These are phyloP conservation scores for Plectropomus leopardus DNA, from an alignment of 2,113 vertebrate genomes.

Conservation along the genomic window DNA sequence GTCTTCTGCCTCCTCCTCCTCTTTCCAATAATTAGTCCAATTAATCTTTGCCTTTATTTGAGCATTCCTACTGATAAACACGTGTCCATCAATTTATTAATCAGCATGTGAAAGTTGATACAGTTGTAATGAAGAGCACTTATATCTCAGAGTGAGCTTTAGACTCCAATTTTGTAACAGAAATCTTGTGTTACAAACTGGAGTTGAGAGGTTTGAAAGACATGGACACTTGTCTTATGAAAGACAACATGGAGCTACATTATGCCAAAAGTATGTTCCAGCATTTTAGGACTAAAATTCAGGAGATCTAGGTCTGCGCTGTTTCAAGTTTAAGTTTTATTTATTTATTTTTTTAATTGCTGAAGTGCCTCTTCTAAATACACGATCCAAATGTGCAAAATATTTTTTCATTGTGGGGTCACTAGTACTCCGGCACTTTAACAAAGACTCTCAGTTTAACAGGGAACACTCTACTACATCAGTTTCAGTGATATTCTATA, in stretches of 20 bases:
- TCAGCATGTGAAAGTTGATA: not conserved
- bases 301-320: not conserved
- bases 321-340: not conserved
- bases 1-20: too few species aligned
- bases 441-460: slow-evolving; percentile 27
- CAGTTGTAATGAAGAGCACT: too few species aligned
- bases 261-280: not conserved
- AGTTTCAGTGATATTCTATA: slow-evolving; percentile 19
- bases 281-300: not conserved
- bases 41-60: not conserved
- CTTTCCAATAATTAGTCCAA: not conserved
- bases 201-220: not conserved
- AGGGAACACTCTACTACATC: slow-evolving; percentile 25
- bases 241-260: not conserved
- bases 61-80: not conserved
- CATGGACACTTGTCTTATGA: not conserved
- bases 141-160: too few species aligned
- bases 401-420: slow-evolving; percentile 3
- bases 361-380: slow-evolving; percentile 6
- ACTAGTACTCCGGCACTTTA: slow-evolving; percentile 25
- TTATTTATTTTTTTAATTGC: too few species aligned
- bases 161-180: too few species aligned
- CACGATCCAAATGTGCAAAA: slow-evolving; percentile 1
- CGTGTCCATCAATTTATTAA: not conserved
- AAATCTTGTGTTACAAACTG: not conserved